Base-by-base conservation (phyloP, 2,113 vertebrate species). In the Myiozetetes cayanensis region DNA sequence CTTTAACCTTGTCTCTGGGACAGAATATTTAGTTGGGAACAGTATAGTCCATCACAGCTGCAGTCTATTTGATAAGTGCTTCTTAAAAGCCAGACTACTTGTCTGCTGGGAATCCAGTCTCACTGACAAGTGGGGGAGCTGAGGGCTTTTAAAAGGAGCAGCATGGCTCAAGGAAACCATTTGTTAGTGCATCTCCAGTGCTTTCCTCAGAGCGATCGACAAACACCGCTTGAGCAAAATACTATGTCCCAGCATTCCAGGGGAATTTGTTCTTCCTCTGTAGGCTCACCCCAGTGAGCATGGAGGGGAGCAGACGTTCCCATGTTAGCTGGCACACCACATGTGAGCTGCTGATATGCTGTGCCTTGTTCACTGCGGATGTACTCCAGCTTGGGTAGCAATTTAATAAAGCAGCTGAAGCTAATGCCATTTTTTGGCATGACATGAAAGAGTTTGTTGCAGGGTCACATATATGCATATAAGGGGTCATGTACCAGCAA, bases 401-500 rank as follows among this genome's bases (percentile, higher is more conserved):
- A 62, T 71, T 88, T 89, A 84, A 85, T 87, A 75, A 78, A 79
- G 93, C 95, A 90, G 89, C 92, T 92, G 91, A 92, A 77, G 83
- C 30, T 83, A 85, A 90, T 86, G 85, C 67, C 80, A 65, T 67
- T 93, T 88, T 71, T 87, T 96, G 97, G 96, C 93, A 92, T 59
- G 50, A 92, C 77, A 85, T 95, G 65, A 92, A n/a, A 92, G 72
- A 44, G 58, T 66, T 59, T 93, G 78, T 88, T 94, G 91, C 79
- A 93, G 78, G 97, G 92, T 91, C 95, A 73, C 68, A 65, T 28
- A 87, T 66, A 83, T 85, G 84, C 93, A 94, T 94, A 87, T 73
- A 82, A 89, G 74, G 94, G 97, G 92, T 95, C 88, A 87, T 81
- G 85, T 84, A 92, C 65, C 89, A 96, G 95, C 95, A 89, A 88